Conservation (phyloP, 2,797 vertebrate species). For the Megaceryle alcyon region DNA sequence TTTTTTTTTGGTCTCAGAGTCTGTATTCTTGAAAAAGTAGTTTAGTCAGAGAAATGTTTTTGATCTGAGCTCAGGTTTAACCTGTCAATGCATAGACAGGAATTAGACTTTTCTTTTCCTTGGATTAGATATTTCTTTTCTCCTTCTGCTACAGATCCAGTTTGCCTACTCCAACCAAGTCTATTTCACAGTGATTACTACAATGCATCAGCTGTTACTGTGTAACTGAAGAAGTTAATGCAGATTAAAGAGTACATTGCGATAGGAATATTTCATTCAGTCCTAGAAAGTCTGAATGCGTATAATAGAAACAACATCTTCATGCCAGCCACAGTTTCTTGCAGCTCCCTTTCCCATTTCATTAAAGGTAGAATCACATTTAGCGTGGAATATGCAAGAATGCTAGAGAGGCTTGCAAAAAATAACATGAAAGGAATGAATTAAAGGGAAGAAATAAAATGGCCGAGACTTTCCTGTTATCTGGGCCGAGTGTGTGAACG, state of each 20-base stretch:
- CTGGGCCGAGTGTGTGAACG: background rate
- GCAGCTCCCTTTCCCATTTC: background rate
- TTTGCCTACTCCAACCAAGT: background rate
- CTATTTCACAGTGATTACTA: constrained; percentile 27
- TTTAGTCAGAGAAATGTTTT: constrained; percentile 4
- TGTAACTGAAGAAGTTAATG: constrained; percentile 19
- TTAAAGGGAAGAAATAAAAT: constrained; percentile 22
- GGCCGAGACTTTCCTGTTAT: background rate
- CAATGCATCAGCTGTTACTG: background rate
- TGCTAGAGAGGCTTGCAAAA: background rate
- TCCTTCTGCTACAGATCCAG: constrained; percentile 6
- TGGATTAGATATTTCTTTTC: constrained; percentile 15
- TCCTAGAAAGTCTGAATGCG: background rate
- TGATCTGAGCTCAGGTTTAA: background rate
- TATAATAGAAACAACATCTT: background rate
- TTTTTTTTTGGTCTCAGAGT: background rate
- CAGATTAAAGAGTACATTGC: background rate
- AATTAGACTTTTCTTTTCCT: constrained; percentile 26
- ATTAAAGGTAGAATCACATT: background rate
- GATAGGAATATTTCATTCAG: constrained; percentile 20
- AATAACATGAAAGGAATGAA: constrained; percentile 28
- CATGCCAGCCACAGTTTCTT: background rate
- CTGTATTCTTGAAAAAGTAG: background rate
- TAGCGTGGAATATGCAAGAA: background rate
- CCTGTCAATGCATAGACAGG: background rate